Evolutionary conservation across 2,797 vertebrate genomes (phyloP).

Genomic region (Poecile montanus): DNA sequence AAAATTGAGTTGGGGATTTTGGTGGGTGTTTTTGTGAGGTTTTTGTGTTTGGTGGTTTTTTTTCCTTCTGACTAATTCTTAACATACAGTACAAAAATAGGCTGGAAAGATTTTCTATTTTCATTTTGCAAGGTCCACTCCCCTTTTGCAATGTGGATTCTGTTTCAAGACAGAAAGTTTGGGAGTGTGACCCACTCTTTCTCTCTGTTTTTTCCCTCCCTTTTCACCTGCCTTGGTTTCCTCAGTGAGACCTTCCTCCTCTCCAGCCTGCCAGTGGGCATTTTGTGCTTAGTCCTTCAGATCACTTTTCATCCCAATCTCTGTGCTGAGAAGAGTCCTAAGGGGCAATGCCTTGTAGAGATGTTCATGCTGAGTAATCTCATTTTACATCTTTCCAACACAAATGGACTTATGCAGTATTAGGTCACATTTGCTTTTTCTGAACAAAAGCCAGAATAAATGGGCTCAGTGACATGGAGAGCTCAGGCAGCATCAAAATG

Average conservation of each 20-base stretch:
- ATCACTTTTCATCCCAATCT: background rate
- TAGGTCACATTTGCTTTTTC: conserved; percentile 19
- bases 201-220: background rate
- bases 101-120: background rate
- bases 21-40: background rate
- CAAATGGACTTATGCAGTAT: background rate
- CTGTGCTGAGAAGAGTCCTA: background rate
- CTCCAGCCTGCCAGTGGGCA: background rate
- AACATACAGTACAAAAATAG: background rate
- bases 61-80: background rate
- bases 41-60: background rate
- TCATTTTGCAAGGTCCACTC: background rate
- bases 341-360: background rate
- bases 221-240: background rate
- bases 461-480: background rate
- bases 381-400: conserved; percentile 8
- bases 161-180: background rate
- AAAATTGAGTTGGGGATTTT: background rate
- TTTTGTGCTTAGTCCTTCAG: background rate
- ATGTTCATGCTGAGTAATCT: background rate
- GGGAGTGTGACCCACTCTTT: background rate
- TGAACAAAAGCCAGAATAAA: conserved; percentile 21
- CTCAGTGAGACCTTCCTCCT: background rate
- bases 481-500: background rate
- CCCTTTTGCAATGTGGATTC: background rate